Evolutionary conservation across 30 jellyfish, hydroid and myxozoan genomes (phyloP), one percentile per base, ranked within the genome.

Genomic region (Euphysa ruthae): DNA sequence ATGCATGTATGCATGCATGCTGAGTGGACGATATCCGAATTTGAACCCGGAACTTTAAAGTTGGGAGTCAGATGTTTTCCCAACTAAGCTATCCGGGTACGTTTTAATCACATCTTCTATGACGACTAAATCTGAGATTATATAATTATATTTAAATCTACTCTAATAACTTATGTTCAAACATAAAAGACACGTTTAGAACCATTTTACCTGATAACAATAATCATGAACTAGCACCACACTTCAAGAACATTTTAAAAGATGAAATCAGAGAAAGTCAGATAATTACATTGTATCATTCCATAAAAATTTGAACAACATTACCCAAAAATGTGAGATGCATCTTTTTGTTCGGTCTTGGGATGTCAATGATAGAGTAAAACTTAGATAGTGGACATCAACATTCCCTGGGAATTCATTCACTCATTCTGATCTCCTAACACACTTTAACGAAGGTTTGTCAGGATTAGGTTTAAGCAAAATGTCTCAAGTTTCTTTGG

Each of bases 281-380:
- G 52, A 38, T 38, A 8, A n/a, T 38, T 38, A 38, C 52, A 38
- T 38, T 38, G 52, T 38, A 38, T 38, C 52, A 8, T 38, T 52
- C 19, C 8, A 52, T 52, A 25, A 52, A 20, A 52, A 25, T 52
- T 52, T 52, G 65, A 52, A 52, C 32, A 25, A 52, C 65, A 52
- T 52, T 10, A 52, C 65, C 34, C 65, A 52, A 52, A 52, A 10
- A 6, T 52, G 65, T 52, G 28, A 52, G 32, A 52, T 52, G 65
- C 28, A 52, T 20, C 52, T 38, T 8, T n/a, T 38, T 38, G 52
- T 38, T 12, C n/a, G 52, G 52, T 38, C 12, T 38, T 38, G 52
- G 52, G 52, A 38, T 38, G 52, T 38, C 52, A 38, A 38, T 38
- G 52, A 38, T n/a, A 38, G 29, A 20, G 32, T 20, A 6, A 52